phyloP scores from a whole-genome alignment of 2,888 invertebrate species.

The Watsonalla binaria region DNA sequence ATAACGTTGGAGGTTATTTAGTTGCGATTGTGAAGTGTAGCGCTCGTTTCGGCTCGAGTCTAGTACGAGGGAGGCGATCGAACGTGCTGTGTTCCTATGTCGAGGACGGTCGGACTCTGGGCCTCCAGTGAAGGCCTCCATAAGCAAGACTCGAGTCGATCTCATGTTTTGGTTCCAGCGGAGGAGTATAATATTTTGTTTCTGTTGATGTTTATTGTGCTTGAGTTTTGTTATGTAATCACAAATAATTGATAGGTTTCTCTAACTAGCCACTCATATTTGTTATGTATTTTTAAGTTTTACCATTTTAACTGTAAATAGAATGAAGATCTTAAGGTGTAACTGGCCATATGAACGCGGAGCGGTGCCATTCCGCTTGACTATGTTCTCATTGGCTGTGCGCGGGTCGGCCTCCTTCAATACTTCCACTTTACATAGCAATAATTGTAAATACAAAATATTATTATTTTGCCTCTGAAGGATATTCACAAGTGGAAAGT shows the following conservation, averaged over 20 bases:
- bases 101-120: too few species aligned
- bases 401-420: background rate
- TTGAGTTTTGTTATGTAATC: slow-evolving; percentile 69
- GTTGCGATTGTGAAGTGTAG: slow-evolving; percentile 25
- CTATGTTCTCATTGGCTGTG: slow-evolving; percentile 23
- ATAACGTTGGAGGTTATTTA: slow-evolving; percentile 28
- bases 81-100: background rate
- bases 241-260: slow-evolving; percentile 63
- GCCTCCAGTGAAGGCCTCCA: too few species aligned
- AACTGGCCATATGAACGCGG: slow-evolving; percentile 45
- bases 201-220: slow-evolving; percentile 68
- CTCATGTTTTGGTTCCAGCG: slow-evolving; percentile 31
- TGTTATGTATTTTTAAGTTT: slow-evolving; percentile 77
- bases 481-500: background rate
- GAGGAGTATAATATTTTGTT: slow-evolving; percentile 58
- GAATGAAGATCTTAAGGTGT: slow-evolving; percentile 60
- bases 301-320: slow-evolving; percentile 68
- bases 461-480: background rate
- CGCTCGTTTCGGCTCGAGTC: slow-evolving; percentile 18
- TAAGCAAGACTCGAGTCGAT: slow-evolving; percentile 24
- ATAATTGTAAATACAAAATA: background rate
- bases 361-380: slow-evolving; percentile 32
- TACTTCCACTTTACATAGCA: background rate
- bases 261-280: slow-evolving; percentile 68
- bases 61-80: background rate